A percentile compares a stretch with the other conserved stretches of the same genome.
Evolutionary conservation across 2,113 vertebrate species (phyloP).

Genomic region (Ochotona curzoniae): DNA sequence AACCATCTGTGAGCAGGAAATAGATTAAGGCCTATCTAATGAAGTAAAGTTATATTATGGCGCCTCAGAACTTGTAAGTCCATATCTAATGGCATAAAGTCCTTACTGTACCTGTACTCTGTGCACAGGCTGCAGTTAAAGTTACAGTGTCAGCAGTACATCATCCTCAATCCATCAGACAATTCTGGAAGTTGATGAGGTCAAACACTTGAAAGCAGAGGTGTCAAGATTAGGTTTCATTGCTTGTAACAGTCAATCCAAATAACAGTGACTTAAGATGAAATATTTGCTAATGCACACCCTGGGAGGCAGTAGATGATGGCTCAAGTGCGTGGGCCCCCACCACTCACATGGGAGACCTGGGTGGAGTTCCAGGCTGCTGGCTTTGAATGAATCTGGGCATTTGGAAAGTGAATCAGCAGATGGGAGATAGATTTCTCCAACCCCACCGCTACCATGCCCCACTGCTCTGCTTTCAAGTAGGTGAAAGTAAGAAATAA

Average conservation of each 20-base stretch:
- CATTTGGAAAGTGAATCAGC: no score
- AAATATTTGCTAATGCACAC: background rate
- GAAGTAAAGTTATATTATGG: background rate
- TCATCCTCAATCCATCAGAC: background rate
- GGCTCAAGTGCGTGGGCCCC: no score
- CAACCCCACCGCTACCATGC: no score
- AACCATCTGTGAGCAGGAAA: background rate
- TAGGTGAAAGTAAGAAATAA: no score
- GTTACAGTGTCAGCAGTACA: background rate
- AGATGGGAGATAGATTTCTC: no score
- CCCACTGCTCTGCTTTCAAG: no score
- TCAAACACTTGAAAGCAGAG: constrained; percentile 24
- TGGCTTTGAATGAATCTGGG: no score
- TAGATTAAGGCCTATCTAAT: background rate
- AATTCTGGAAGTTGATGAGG: constrained; percentile 2
- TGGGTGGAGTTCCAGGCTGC: no score
- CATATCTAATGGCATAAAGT: background rate
- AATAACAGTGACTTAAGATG: background rate
- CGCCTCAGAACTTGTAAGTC: background rate
- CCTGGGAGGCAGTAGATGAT: no score
- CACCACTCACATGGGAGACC: no score
- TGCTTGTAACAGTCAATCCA: background rate
- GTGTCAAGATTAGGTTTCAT: background rate
- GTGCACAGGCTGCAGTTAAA: background rate
- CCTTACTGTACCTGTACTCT: background rate